Percentiles rank a stretch among this genome's conserved stretches.
Evolutionary conservation across 2,113 vertebrate genomes (phyloP).

Genomic region (Blennius ocellaris): DNA sequence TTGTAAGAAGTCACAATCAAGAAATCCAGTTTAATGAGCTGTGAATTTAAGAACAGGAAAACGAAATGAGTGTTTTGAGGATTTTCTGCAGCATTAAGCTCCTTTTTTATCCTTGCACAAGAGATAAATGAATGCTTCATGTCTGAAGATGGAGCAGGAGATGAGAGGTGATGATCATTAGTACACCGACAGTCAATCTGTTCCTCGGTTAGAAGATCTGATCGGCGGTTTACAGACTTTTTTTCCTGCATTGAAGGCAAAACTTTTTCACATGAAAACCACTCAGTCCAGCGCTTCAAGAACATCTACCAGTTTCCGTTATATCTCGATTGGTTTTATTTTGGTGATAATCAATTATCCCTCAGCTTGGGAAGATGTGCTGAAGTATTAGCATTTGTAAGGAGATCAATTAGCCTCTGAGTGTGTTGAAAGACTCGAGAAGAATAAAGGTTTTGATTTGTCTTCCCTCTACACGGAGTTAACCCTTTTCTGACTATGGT

Average conservation of each 20-base stretch:
- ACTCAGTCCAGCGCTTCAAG: conserved; percentile 42
- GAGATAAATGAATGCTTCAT: conserved; percentile 60
- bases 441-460: neutral
- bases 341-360: conserved; percentile 47
- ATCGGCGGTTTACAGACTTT: conserved; percentile 30
- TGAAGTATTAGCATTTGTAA: conserved; percentile 41
- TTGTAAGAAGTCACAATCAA: conserved; percentile 1
- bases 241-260: conserved; percentile 35
- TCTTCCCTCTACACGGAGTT: too few relatives aligned
- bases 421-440: conserved; percentile 27
- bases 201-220: conserved; percentile 45
- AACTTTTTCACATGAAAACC: conserved; percentile 51
- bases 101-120: conserved; percentile 39
- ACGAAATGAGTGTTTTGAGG: conserved; percentile 42
- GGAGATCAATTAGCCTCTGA: conserved; percentile 34
- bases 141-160: conserved; percentile 40
- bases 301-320: conserved; percentile 44
- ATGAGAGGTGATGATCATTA: conserved; percentile 47
- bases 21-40: neutral
- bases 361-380: conserved; percentile 33
- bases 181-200: conserved; percentile 46
- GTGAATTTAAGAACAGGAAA: conserved; percentile 31
- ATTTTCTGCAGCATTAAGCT: conserved; percentile 48
- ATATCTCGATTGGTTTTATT: conserved; percentile 32
- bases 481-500: too few relatives aligned